A percentile compares a stretch with the other conserved stretches of the same genome.
Evolutionary conservation across 92 coral and sea anemone genomes (phyloP).

Genomic region (Nematostella vectensis): DNA sequence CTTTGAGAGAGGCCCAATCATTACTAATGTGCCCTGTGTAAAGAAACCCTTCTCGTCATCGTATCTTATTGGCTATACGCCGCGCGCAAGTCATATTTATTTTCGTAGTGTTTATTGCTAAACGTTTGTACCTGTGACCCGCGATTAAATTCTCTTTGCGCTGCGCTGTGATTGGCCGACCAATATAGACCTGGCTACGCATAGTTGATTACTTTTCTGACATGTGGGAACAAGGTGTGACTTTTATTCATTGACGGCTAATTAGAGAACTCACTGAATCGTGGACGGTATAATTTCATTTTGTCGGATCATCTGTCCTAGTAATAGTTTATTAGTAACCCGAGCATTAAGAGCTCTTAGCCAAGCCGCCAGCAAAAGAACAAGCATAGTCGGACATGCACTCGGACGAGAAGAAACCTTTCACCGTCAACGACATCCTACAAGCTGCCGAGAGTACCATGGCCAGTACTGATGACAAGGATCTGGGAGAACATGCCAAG

Average conservation of each 20-base stretch:
- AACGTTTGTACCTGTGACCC: conserved; percentile 55
- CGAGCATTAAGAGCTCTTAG: conserved; percentile 46
- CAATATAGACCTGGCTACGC: conserved; percentile 58
- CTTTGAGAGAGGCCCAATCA: conserved; percentile 62
- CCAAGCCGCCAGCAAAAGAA: conserved; percentile 52
- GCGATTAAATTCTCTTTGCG: conserved; percentile 56
- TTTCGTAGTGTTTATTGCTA: conserved; percentile 73
- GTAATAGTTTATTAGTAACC: conserved; percentile 71
- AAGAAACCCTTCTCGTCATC: conserved; percentile 50
- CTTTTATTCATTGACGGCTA: conserved; percentile 96
- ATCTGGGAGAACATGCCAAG: conserved; percentile 40
- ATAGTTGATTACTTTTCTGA: conserved; percentile 86
- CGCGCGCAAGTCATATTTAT: conserved; percentile 47
- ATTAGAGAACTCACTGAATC: conserved; percentile 81
- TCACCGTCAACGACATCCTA: conserved; percentile 75
- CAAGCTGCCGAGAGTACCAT: conserved; percentile 77
- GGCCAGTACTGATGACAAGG: conserved; percentile 52
- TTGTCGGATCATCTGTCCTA: conserved; percentile 49
- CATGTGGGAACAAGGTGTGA: conserved; percentile 95
- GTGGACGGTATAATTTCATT: conserved; percentile 77
- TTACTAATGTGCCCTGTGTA: conserved; percentile 71
- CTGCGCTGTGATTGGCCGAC: conserved; percentile 55
- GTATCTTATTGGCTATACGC: conserved; percentile 73
- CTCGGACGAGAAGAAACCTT: conserved; percentile 75
- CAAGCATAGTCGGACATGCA: conserved; percentile 51